phyloP scores from a whole-genome alignment of 2,888 invertebrate species.

The Imbricaverruca yamaguchii region DNA sequence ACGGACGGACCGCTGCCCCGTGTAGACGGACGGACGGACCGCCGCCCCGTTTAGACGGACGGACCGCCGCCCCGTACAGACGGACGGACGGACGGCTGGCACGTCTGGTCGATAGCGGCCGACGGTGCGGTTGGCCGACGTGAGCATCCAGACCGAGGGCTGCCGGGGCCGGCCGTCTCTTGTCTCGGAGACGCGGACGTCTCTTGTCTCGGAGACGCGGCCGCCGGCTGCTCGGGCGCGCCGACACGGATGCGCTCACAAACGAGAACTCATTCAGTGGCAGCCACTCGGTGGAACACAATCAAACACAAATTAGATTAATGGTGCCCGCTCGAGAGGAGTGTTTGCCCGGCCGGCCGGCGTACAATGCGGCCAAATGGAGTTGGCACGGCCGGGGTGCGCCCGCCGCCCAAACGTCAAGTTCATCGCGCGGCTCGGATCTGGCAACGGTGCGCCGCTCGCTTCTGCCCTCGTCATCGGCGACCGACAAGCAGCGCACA shows the following conservation, averaged over 20 bases:
- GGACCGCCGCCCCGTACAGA: no score
- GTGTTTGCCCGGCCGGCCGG: not conserved
- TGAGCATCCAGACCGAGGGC: no score
- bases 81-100: no score
- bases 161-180: not conserved
- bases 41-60: no score
- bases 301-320: conserved; percentile 13
- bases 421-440: not conserved
- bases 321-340: conserved; percentile 4
- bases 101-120: no score
- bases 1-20: no score
- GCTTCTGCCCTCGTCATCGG: conserved; percentile 48
- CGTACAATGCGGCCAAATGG: not conserved
- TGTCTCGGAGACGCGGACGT: not conserved
- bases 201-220: not conserved
- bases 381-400: not conserved
- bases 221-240: not conserved
- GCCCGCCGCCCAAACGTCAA: not conserved
- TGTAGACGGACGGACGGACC: no score
- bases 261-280: not conserved
- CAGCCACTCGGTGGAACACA: conserved; percentile 6
- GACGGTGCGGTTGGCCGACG: no score
- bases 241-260: not conserved
- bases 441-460: not conserved
- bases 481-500: conserved; percentile 82